These are phyloP conservation scores for Deroptyus accipitrinus DNA, from an alignment of 2,113 vertebrate species.

Conservation along the genomic window DNA sequence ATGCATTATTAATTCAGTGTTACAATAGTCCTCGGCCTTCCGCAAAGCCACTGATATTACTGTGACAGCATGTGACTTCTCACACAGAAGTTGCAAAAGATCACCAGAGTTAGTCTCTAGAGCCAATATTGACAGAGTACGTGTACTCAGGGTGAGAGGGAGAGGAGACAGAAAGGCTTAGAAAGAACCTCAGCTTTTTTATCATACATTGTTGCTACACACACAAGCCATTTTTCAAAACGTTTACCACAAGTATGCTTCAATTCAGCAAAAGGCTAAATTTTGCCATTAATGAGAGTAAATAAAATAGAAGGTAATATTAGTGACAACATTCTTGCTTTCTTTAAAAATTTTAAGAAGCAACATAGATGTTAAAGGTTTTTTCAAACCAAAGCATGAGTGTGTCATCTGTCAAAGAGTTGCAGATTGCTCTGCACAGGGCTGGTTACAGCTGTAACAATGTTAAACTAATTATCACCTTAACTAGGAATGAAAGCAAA, in stretches of 20 bases:
- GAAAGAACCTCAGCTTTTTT: background rate
- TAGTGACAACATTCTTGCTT: background rate
- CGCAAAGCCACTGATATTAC: background rate
- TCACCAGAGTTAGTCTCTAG: background rate
- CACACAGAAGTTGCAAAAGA: background rate
- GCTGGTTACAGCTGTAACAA: background rate
- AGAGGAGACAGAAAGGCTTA: background rate
- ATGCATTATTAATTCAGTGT: background rate
- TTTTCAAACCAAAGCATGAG: background rate
- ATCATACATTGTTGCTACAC: background rate
- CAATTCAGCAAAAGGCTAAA: background rate
- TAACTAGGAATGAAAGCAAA: conserved; percentile 24
- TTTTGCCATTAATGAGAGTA: background rate
- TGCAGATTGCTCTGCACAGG: background rate
- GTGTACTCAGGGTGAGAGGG: background rate
- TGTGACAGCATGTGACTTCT: background rate
- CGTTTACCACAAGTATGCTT: background rate
- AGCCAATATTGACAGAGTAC: conserved; percentile 11
- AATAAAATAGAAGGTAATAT: background rate
- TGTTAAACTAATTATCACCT: background rate
- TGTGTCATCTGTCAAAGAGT: background rate
- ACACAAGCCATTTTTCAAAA: background rate
- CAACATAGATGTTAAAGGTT: background rate
- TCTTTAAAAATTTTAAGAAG: background rate
- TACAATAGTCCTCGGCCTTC: background rate